Evolutionary conservation across 2,888 invertebrate genomes (phyloP), one percentile per base, ranked within the genome.

Genomic region (Ligdia adustata): DNA sequence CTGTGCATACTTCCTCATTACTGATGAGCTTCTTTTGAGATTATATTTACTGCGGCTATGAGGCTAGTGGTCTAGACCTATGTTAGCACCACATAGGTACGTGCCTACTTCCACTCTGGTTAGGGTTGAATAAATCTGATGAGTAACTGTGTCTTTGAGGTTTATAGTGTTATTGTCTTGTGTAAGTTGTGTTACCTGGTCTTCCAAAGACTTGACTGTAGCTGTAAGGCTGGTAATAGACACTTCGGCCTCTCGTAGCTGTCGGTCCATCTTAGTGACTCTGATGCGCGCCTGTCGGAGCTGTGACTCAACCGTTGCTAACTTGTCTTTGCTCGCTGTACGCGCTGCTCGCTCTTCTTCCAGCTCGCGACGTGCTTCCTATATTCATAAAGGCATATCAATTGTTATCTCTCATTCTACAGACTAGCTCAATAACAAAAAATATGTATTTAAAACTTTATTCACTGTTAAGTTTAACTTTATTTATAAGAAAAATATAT

Each of bases 181-280:
- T 18, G 18, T 2, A 6, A 18, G 4, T 1, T 1, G 3, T n/a
- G 3, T 32, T 67, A 87, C 90, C 81, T 90, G 87, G 47, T 90
- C 89, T 72, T 90, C 90, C 24, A 88, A 64, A 46, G 73, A 52
- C 53, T 90, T 90, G 1, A 89, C 87, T 29, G 83, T 84, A 39
- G 77, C 72, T 1, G 89, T 87, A 37, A 90, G 80, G 53, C 78
- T 76, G 13, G 80, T 55, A 43, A 90, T 87, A 53, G 82, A 89
- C 7, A 86, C 80, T 57, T 90, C 90, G 2, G 90, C 75, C 58
- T 90, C 90, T 4, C 82, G 77, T 16, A 90, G 64, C 53, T 90
- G 90, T 2, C 81, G 75, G 37, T 90, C 89, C 88, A 90, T 85
- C 66, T 90, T 88, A 13, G 66, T 51, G 9, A 90, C 69, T 4